Percentiles rank a stretch among this genome's conserved stretches.
These are phyloP conservation scores for Herpetotheres cachinnans DNA, from an alignment of 2,113 vertebrate species.

Conservation along the genomic window DNA sequence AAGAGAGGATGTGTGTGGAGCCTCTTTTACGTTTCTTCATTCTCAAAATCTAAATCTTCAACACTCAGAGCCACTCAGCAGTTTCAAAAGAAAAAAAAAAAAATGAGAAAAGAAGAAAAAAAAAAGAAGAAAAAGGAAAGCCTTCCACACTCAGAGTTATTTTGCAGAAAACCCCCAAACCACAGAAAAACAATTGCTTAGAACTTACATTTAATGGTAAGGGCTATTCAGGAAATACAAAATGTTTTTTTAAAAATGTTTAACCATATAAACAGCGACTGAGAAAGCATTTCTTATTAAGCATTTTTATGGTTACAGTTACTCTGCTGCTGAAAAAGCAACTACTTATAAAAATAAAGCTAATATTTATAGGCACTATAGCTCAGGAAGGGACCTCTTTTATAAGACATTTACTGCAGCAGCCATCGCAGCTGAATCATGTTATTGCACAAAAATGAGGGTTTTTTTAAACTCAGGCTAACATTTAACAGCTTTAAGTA, in stretches of 20 bases:
- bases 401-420: conserved; percentile 26
- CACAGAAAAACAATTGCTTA: conserved; percentile 58
- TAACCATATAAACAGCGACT: conserved; percentile 47
- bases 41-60: background rate
- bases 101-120: background rate
- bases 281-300: conserved; percentile 71
- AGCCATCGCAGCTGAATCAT: background rate
- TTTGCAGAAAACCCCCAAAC: conserved; percentile 27
- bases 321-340: conserved; percentile 21
- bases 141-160: background rate
- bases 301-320: conserved; percentile 63
- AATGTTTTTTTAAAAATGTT: conserved; percentile 58
- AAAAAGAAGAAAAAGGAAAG: background rate
- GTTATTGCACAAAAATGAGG: background rate
- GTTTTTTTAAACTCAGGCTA: background rate
- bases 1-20: background rate
- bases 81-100: background rate
- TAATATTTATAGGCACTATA: conserved; percentile 52
- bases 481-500: conserved; percentile 45
- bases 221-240: conserved; percentile 56
- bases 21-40: background rate
- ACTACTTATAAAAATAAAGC: conserved; percentile 38
- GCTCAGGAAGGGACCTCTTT: conserved; percentile 8
- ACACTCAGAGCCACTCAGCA: background rate
- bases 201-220: conserved; percentile 72